A percentile compares a stretch with the other conserved stretches of the same genome.
These are phyloP conservation scores for Halocaridina rubra DNA, from an alignment of 2,888 invertebrate species.

Conservation along the genomic window DNA sequence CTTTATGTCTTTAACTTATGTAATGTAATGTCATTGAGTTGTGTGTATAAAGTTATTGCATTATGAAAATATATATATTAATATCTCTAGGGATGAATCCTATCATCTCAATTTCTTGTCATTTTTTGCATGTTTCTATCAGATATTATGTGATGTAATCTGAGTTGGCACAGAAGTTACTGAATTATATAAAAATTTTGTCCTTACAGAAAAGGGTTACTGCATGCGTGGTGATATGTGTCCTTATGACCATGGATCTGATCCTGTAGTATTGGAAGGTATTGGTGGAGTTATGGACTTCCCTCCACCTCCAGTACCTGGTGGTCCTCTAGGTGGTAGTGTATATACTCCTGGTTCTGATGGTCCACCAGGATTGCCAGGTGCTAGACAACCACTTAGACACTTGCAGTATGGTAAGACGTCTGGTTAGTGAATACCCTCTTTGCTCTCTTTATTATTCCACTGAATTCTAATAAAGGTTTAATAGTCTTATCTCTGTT, in stretches of 20 bases:
- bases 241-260: slow-evolving; percentile 95
- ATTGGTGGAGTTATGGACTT: slow-evolving; percentile 68
- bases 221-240: slow-evolving; percentile 98
- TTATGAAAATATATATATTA: no score
- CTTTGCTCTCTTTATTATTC: no score
- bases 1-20: no score
- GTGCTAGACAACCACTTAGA: slow-evolving; percentile 41
- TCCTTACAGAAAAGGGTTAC: slow-evolving; percentile 84
- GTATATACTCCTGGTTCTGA: slow-evolving; percentile 36
- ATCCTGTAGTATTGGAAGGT: slow-evolving; percentile 95
- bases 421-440: not conserved
- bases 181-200: not conserved
- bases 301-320: slow-evolving; percentile 49
- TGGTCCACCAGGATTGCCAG: slow-evolving; percentile 33
- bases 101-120: no score
- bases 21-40: no score
- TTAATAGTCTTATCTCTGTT: no score
- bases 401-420: slow-evolving; percentile 48
- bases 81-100: no score
- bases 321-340: slow-evolving; percentile 14
- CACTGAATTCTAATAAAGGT: no score
- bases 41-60: no score
- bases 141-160: not conserved
- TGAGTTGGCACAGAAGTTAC: not conserved
- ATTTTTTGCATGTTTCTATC: no score